phyloP scores from a whole-genome alignment of 2,113 vertebrate species.

The Vireo altiloquus region DNA sequence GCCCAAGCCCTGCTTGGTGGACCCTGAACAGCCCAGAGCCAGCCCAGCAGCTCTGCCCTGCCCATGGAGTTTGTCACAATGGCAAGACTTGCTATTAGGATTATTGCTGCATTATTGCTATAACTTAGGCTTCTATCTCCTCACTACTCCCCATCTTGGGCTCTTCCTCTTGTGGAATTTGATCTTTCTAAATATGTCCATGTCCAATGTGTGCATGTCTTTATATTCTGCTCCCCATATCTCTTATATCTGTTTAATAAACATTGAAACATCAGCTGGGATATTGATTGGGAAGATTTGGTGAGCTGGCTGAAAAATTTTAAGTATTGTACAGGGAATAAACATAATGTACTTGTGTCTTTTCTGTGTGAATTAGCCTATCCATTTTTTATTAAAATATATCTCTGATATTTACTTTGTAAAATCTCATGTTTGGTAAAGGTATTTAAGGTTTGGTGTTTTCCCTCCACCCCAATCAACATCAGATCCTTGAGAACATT shows the following conservation, averaged over 20 bases:
- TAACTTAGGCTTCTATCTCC: background rate
- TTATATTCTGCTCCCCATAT: background rate
- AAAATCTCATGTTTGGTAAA: background rate
- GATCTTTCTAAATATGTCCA: background rate
- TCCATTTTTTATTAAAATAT: background rate
- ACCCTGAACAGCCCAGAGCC: background rate
- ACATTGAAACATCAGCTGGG: background rate
- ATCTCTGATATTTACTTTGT: background rate
- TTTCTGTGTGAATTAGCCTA: background rate
- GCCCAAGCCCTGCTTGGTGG: background rate
- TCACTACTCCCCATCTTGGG: background rate
- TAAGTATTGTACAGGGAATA: background rate
- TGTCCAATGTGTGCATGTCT: background rate
- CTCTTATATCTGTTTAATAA: background rate
- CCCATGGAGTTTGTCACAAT: accelerated
- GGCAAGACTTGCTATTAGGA: background rate
- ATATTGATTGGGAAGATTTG: background rate
- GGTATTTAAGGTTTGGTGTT: background rate
- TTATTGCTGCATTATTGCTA: background rate
- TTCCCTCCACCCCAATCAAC: accelerated
- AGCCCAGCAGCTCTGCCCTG: background rate
- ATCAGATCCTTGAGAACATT: background rate
- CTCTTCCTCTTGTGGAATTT: background rate
- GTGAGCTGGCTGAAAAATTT: background rate
- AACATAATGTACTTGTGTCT: background rate